These are phyloP conservation scores for Anser cygnoides DNA, from an alignment of 2,113 vertebrate genomes.

Conservation along the genomic window DNA sequence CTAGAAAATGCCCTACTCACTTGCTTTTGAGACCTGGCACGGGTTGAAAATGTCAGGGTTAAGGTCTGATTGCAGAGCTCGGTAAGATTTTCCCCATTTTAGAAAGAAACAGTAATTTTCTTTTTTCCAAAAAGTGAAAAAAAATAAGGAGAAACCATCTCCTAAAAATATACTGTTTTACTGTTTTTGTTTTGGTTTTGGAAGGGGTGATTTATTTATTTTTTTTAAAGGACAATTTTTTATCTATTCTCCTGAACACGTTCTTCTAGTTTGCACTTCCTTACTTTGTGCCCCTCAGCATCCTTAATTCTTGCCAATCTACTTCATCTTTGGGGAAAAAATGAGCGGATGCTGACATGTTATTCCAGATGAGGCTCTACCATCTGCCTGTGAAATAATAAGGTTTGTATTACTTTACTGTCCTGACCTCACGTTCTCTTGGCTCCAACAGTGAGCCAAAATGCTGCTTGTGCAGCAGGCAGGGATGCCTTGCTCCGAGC, in stretches of 20 bases:
- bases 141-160: background rate
- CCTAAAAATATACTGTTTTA: background rate
- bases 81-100: background rate
- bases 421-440: background rate
- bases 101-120: background rate
- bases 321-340: background rate
- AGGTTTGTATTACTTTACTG: background rate
- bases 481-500: accelerated
- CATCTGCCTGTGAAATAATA: background rate
- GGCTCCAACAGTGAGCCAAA: background rate
- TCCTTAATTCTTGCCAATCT: background rate
- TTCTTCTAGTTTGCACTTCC: background rate
- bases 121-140: background rate
- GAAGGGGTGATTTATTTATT: background rate
- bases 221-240: background rate
- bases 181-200: background rate
- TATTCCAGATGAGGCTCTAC: constrained; percentile 1
- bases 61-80: background rate
- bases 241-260: background rate
- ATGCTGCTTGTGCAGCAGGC: background rate
- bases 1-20: background rate
- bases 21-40: background rate
- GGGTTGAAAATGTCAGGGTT: background rate
- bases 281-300: background rate
- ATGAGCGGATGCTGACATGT: background rate